Conservation (phyloP, 2,113 vertebrate species). For the Paraplagusia blochii region DNA sequence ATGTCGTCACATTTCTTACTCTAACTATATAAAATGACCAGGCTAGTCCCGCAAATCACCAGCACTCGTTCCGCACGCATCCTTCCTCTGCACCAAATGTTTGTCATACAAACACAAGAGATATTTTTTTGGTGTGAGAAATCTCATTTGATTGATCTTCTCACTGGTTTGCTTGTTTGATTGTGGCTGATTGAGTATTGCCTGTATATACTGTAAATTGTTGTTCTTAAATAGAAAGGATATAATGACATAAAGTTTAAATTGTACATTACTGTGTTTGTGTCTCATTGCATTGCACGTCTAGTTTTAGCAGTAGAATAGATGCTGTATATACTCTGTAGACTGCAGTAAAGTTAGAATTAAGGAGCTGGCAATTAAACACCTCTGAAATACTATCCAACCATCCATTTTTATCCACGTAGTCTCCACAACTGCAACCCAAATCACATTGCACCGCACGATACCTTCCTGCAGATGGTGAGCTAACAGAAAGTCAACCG, state of each 20-base stretch:
- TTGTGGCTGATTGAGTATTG: slow-evolving; percentile 64
- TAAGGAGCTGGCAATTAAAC: too few relatives aligned
- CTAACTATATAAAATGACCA: slow-evolving; percentile 56
- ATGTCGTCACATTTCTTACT: slow-evolving; percentile 38
- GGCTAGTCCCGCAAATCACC: slow-evolving; percentile 65
- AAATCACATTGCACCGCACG: too few relatives aligned
- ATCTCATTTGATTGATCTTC: slow-evolving; percentile 54
- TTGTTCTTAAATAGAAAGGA: slow-evolving; percentile 67
- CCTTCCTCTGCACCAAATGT: slow-evolving; percentile 57
- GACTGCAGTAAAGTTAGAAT: too few relatives aligned
- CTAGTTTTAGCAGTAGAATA: background rate
- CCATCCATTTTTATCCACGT: too few relatives aligned
- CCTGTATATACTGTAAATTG: slow-evolving; percentile 79
- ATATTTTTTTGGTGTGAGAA: slow-evolving; percentile 51
- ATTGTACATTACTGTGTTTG: slow-evolving; percentile 50
- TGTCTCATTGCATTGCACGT: slow-evolving; percentile 27
- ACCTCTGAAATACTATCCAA: too few relatives aligned
- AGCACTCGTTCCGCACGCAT: slow-evolving; percentile 58
- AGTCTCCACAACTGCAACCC: too few relatives aligned
- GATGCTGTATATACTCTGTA: too few relatives aligned
- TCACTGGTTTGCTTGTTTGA: slow-evolving; percentile 64
- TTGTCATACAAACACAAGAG: slow-evolving; percentile 72
- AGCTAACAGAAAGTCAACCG: too few relatives aligned
- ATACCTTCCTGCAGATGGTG: too few relatives aligned
- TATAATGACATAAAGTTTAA: slow-evolving; percentile 70